Base-by-base conservation (phyloP, 1,140 invertebrate genomes). In the Catajapyx aquilonaris region DNA sequence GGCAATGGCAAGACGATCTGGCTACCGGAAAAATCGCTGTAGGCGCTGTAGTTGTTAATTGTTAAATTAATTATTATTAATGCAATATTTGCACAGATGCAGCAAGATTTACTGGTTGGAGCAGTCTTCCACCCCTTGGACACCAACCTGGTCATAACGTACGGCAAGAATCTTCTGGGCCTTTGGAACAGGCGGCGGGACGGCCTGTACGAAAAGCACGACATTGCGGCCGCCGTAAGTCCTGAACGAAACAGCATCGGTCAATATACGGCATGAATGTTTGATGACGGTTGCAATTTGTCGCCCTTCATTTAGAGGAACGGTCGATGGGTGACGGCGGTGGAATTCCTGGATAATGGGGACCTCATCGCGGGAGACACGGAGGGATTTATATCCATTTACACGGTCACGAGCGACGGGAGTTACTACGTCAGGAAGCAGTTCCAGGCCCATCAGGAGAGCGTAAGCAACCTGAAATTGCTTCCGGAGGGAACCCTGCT, bases 311-410 rank as follows among this genome's bases (percentile, higher is more conserved):
- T n/a, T n/a, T 25, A 35, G 28, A 16, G 10, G 18, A 28, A 7
- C 10, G n/a, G 18, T 28, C 7, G 7, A 13, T 28, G 23, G 7
- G 36, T 50, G 23, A 83, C 79, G 1, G 75, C 81, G 41, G 62
- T 95, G 18, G 81, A 88, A 45, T 94, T 94, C 53, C 76, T 88
- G 52, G 77, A 83, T 53, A 83, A 88, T 54, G 88, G 88, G 4
- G 81, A 91, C 52, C 78, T 94, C 1, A 76, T 95, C 4, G 87
- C 85, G 0, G 90, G 87, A 2, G 88, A 95, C 50, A 83, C 80
- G 36, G 83, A 88, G 56, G 90, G 90, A 1, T 88, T 85, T 47
- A 85, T 96, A 37, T 90, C 85, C 5, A 71, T 93, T 37, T 96
- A 93, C 59, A 83, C 78, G 21, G 79, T 85, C 2, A 80, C 86